Conservation (phyloP, 2,888 invertebrate species). For the Myopa testacea region DNA sequence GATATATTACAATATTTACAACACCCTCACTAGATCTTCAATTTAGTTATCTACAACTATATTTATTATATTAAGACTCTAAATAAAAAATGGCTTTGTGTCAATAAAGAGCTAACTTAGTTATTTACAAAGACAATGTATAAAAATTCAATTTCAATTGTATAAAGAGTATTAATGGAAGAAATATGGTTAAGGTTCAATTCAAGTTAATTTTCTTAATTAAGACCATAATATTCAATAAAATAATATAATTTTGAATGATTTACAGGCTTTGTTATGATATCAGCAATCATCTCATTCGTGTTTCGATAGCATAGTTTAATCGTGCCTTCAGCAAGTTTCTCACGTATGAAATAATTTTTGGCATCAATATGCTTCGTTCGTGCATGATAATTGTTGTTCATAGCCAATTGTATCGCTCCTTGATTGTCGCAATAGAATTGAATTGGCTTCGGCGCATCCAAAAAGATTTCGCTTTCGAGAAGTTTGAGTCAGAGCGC, state of each 20-base stretch:
- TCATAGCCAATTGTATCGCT: constrained; percentile 28
- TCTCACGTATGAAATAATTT: constrained; percentile 42
- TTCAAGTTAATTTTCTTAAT: constrained; percentile 3
- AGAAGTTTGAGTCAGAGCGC: not conserved
- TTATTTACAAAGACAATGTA: too few relatives aligned
- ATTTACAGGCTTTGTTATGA: constrained; percentile 29
- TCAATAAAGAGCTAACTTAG: too few relatives aligned
- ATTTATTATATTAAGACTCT: too few relatives aligned
- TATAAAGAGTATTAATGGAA: too few relatives aligned
- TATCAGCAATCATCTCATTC: constrained; percentile 34
- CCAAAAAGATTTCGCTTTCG: constrained; percentile 34
- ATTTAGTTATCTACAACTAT: too few relatives aligned
- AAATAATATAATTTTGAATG: constrained; percentile 25
- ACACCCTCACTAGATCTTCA: too few relatives aligned
- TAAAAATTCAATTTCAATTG: too few relatives aligned
- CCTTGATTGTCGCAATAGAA: constrained; percentile 38
- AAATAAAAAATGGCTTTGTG: too few relatives aligned
- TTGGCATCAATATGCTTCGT: constrained; percentile 44
- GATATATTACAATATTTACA: too few relatives aligned
- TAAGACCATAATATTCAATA: constrained; percentile 31
- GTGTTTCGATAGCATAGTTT: constrained; percentile 32
- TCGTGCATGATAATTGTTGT: constrained; percentile 41
- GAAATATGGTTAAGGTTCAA: not conserved
- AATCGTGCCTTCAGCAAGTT: constrained; percentile 35
- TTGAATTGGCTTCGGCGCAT: constrained; percentile 38